Evolutionary conservation across 53 echinoderm and acorn worm species (phyloP).

Genomic region (Stichopus horrens): DNA sequence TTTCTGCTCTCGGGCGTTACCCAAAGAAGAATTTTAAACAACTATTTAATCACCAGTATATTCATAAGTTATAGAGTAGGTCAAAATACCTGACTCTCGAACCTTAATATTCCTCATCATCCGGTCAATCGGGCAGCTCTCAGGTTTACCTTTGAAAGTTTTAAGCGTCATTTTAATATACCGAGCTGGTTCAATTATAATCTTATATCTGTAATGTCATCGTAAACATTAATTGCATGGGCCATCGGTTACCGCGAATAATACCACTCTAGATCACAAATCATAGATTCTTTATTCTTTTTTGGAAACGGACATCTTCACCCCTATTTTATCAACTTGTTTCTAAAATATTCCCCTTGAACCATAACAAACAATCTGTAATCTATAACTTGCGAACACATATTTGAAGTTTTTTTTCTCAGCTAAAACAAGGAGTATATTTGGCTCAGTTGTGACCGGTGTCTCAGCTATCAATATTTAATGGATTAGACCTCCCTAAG

Average conservation of each 20-base stretch:
- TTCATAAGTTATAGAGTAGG: neutral
- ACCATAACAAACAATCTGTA: conserved; percentile 34
- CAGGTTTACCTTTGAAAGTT: neutral
- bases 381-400: neutral
- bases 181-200: neutral
- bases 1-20: no score
- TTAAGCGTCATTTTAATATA: neutral
- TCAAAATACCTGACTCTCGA: neutral
- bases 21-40: no score
- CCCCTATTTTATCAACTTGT: neutral
- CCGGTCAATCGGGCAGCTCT: neutral
- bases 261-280: neutral
- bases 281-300: conserved; percentile 14
- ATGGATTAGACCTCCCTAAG: conserved; percentile 17
- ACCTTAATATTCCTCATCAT: neutral
- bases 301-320: neutral
- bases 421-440: neutral
- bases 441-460: neutral
- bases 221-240: neutral
- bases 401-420: neutral
- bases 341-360: neutral
- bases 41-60: no score
- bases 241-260: neutral
- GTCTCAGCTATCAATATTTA: neutral
- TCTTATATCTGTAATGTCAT: neutral